A percentile compares a stretch with the other conserved stretches of the same genome.
These are phyloP conservation scores for Hemicordylus capensis DNA, from an alignment of 2,113 vertebrate genomes.

Conservation along the genomic window DNA sequence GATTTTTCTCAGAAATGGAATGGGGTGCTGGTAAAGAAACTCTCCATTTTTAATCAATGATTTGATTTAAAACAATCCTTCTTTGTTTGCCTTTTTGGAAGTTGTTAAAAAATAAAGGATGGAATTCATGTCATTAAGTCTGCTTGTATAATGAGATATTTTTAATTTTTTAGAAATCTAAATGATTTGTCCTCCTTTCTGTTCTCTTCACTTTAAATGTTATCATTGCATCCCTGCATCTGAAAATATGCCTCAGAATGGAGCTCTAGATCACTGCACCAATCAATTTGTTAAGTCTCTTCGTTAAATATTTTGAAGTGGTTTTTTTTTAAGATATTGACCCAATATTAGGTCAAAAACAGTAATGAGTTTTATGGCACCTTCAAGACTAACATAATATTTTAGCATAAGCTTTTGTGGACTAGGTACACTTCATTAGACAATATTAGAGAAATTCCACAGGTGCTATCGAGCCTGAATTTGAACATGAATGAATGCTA, in stretches of 20 bases:
- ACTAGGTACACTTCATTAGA: too few relatives aligned
- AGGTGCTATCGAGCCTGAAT: constrained; percentile 11
- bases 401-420: too few relatives aligned
- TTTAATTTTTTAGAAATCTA: not conserved
- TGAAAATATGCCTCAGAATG: not conserved
- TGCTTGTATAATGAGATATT: not conserved
- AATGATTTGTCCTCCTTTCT: not conserved
- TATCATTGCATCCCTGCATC: not conserved
- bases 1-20: constrained; percentile 16
- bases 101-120: not conserved
- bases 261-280: not conserved
- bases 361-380: too few relatives aligned
- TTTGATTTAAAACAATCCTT: too few relatives aligned
- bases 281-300: constrained; percentile 10
- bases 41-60: too few relatives aligned
- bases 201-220: not conserved
- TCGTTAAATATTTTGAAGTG: constrained; percentile 2
- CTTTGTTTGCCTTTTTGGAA: constrained; percentile 10
- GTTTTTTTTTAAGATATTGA: not conserved
- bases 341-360: too few relatives aligned
- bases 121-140: not conserved
- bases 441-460: constrained; percentile 29
- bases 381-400: too few relatives aligned
- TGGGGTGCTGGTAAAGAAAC: not conserved
- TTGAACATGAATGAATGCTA: constrained; percentile 11